phyloP scores from a whole-genome alignment of 2,113 vertebrate species.

The Carollia perspicillata region DNA sequence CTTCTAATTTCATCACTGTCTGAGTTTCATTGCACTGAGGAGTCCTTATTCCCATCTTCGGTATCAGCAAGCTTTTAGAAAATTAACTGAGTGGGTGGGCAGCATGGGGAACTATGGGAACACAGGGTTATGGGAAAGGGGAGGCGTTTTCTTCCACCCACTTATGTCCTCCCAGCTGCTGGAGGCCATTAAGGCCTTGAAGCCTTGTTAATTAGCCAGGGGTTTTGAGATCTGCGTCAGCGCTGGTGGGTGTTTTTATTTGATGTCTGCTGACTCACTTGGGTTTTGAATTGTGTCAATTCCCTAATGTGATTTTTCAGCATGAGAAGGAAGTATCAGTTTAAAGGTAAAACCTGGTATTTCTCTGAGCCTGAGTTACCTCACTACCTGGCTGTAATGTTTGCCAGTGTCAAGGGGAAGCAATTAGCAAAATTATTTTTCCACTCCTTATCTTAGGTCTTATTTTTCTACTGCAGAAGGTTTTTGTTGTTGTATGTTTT shows the following conservation, averaged over 20 bases:
- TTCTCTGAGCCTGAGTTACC: constrained; percentile 48
- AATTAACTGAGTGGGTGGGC: constrained; percentile 51
- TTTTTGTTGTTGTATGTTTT: neutral
- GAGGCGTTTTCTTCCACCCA: constrained; percentile 43
- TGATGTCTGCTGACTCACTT: constrained; percentile 72
- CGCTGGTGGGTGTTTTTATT: constrained; percentile 60
- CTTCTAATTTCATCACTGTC: constrained; percentile 68
- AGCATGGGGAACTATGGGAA: neutral
- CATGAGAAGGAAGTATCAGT: constrained; percentile 35
- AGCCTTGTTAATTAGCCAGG: constrained; percentile 70
- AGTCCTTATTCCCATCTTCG: constrained; percentile 42
- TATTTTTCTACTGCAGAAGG: neutral
- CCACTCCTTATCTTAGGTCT: neutral
- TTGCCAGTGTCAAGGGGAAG: constrained; percentile 48
- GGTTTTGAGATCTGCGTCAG: constrained; percentile 61
- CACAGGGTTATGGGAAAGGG: constrained; percentile 23
- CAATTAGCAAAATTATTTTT: constrained; percentile 29
- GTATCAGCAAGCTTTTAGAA: constrained; percentile 41
- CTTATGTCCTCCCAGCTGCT: constrained; percentile 56
- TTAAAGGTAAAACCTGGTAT: constrained; percentile 47
- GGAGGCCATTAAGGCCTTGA: constrained; percentile 47
- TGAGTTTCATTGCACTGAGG: constrained; percentile 65
- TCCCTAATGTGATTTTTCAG: constrained; percentile 60
- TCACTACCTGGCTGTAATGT: constrained; percentile 2
- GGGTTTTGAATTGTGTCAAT: constrained; percentile 51